Conservation (phyloP, 2,113 vertebrate genomes). For the Rousettus leschenaultii region DNA sequence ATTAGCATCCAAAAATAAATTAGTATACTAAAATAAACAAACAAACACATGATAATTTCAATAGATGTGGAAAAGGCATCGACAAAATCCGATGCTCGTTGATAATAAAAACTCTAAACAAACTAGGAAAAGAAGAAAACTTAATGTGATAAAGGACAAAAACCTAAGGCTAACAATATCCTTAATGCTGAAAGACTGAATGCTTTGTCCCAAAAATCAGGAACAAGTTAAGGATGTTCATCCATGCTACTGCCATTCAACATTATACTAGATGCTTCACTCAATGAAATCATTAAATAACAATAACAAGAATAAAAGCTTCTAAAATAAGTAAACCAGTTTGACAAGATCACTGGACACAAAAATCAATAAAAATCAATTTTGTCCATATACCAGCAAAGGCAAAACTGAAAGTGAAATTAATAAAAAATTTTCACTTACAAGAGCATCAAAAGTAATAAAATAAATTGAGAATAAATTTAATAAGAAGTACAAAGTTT, state of each 20-base stretch:
- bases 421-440: background rate
- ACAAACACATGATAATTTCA: background rate
- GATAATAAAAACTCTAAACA: background rate
- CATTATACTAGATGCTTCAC: background rate
- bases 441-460: background rate
- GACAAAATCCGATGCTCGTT: background rate
- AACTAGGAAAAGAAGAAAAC: background rate
- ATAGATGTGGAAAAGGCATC: background rate
- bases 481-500: background rate
- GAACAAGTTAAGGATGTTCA: background rate
- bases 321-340: background rate
- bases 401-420: slow-evolving; percentile 1
- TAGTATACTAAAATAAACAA: background rate
- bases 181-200: background rate
- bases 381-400: background rate
- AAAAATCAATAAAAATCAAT: background rate
- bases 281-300: background rate
- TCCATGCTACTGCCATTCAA: background rate
- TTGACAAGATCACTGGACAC: background rate
- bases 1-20: background rate
- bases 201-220: background rate
- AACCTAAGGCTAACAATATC: background rate
- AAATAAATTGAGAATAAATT: background rate
- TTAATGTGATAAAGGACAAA: background rate
- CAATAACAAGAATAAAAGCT: background rate